Percentiles rank a stretch among this genome's conserved stretches.
phyloP scores from a whole-genome alignment of 2,888 invertebrate species.

The Ernsta delagoae region DNA sequence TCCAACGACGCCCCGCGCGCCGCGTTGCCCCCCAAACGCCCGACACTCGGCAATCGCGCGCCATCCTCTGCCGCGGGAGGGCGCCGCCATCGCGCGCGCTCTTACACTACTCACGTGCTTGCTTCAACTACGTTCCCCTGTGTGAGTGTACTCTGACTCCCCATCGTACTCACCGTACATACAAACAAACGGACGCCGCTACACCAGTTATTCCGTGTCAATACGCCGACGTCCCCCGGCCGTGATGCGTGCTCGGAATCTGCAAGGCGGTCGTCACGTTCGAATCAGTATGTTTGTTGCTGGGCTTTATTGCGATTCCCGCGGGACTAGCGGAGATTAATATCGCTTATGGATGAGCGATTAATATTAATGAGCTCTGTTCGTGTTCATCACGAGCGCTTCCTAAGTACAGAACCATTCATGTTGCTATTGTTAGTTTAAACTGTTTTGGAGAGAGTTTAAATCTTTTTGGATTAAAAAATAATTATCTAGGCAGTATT shows the following conservation, averaged over 20 bases:
- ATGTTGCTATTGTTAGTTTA: conserved; percentile 9
- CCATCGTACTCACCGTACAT: conserved; percentile 13
- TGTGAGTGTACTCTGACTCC: conserved; percentile 62
- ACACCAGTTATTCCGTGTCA: conserved; percentile 65
- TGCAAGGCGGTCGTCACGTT: conserved; percentile 64
- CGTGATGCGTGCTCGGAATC: conserved; percentile 75
- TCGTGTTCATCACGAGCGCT: conserved; percentile 22
- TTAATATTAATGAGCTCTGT: conserved; percentile 38
- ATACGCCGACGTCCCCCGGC: conserved; percentile 57
- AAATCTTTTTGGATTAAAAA: background rate
- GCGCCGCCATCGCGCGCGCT: conserved; percentile 63
- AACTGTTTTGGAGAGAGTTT: background rate
- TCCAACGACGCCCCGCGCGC: conserved; percentile 73
- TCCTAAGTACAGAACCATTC: conserved; percentile 13
- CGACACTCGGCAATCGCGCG: conserved; percentile 73
- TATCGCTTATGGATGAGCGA: conserved; percentile 60
- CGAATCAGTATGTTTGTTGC: conserved; percentile 76
- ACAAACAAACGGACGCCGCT: conserved; percentile 1
- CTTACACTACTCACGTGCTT: conserved; percentile 61
- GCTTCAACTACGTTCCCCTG: conserved; percentile 50
- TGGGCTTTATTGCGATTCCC: conserved; percentile 71
- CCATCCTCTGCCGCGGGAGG: conserved; percentile 79
- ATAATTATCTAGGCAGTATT: background rate
- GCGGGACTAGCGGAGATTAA: conserved; percentile 64
- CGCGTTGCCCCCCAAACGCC: conserved; percentile 48